phyloP scores from a whole-genome alignment of 2,113 vertebrate species.

The Leucopsar rothschildi region DNA sequence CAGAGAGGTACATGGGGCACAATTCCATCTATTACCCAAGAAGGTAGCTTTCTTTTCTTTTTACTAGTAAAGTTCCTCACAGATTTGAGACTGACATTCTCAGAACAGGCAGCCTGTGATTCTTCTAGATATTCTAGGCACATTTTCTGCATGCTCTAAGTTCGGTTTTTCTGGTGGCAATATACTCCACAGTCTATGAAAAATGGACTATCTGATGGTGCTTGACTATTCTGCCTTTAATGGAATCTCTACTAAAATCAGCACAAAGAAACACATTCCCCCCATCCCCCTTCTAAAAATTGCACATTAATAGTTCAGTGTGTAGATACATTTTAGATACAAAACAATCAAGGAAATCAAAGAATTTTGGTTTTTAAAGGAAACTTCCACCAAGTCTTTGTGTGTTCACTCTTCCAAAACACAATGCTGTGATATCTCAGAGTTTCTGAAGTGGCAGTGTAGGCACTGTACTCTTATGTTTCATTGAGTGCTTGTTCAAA shows the following conservation, averaged over 20 bases:
- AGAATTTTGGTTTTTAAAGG: not conserved
- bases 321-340: not conserved
- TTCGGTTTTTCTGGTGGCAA: not conserved
- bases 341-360: not conserved
- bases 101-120: not conserved
- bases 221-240: not conserved
- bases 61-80: not conserved
- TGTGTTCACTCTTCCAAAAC: not conserved
- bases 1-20: not conserved
- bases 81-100: not conserved
- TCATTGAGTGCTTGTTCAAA: slow-evolving; percentile 21
- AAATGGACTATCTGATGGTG: not conserved
- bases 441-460: slow-evolving; percentile 21
- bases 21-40: not conserved
- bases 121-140: not conserved
- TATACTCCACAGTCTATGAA: not conserved
- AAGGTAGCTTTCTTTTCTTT: not conserved
- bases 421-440: not conserved
- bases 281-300: not conserved
- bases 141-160: rapidly evolving
- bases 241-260: not conserved
- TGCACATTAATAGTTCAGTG: not conserved
- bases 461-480: slow-evolving; percentile 42
- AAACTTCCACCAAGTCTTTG: not conserved
- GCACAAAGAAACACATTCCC: not conserved